Percentiles rank a stretch among this genome's conserved stretches.
phyloP scores from a whole-genome alignment of 2,888 invertebrate species.

The Cephus rjabovi region DNA sequence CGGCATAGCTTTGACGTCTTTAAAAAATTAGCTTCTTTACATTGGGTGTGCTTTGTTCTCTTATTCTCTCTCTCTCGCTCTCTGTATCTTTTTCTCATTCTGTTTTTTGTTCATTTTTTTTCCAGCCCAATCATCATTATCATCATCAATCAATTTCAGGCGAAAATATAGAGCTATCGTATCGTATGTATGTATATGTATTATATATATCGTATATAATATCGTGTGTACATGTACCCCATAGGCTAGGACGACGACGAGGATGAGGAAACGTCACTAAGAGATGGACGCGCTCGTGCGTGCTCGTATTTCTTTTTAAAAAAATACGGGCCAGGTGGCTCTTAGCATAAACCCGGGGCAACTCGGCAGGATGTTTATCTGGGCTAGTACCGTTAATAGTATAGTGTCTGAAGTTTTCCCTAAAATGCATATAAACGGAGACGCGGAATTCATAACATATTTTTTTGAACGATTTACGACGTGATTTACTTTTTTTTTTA shows the following conservation, averaged over 20 bases:
- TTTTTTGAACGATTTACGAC: constrained; percentile 17
- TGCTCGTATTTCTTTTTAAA: background rate
- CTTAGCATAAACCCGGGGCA: constrained; percentile 53
- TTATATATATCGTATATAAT: constrained; percentile 2
- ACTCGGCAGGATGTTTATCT: constrained; percentile 60
- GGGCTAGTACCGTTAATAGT: constrained; percentile 60
- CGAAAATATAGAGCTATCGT: constrained; percentile 51
- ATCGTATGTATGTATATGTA: constrained; percentile 2
- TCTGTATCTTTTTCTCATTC: background rate
- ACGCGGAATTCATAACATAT: constrained; percentile 54
- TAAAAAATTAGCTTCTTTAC: constrained; percentile 52
- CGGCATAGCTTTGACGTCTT: constrained; percentile 33
- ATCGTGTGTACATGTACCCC: constrained; percentile 2
- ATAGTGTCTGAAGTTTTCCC: constrained; percentile 36
- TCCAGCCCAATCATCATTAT: background rate
- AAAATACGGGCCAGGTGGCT: constrained; percentile 47
- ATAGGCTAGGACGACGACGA: background rate
- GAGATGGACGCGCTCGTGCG: background rate
- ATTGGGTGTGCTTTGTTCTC: constrained; percentile 29
- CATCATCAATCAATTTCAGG: constrained; percentile 29
- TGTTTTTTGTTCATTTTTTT: background rate
- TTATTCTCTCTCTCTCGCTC: background rate
- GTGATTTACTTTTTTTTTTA: constrained; percentile 5
- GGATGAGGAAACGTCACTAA: background rate
- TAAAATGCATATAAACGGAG: constrained; percentile 59